phyloP scores from a whole-genome alignment of 1,140 invertebrate species.

The Camponotus vicinus region DNA sequence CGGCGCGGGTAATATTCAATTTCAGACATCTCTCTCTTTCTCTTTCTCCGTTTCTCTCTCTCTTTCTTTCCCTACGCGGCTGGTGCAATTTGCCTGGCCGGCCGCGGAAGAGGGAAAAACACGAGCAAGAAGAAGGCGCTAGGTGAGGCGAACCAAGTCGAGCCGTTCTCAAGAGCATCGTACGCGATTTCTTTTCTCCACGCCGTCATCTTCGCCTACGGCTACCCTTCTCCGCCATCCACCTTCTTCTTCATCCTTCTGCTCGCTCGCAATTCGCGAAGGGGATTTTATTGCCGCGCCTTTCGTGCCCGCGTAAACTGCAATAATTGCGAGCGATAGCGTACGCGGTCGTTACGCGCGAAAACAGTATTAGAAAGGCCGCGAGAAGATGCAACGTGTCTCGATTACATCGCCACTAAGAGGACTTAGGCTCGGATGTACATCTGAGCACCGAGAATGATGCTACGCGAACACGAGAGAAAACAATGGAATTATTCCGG shows the following conservation, averaged over 20 bases:
- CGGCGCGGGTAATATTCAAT: slow-evolving; percentile 74
- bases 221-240: neutral
- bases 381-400: slow-evolving; percentile 39
- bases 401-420: slow-evolving; percentile 2
- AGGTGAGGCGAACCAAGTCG: slow-evolving; percentile 54
- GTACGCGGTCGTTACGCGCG: slow-evolving; percentile 78
- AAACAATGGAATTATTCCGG: slow-evolving; percentile 75
- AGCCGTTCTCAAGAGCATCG: slow-evolving; percentile 50
- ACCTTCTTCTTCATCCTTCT: neutral
- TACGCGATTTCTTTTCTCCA: slow-evolving; percentile 50
- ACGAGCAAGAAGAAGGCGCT: slow-evolving; percentile 41
- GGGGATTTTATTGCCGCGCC: slow-evolving; percentile 61
- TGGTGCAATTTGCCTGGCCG: slow-evolving; percentile 69
- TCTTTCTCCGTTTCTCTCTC: too few species aligned
- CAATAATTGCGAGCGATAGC: slow-evolving; percentile 81
- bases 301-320: slow-evolving; percentile 77
- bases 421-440: neutral
- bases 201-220: slow-evolving; percentile 42
- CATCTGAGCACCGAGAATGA: neutral
- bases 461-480: slow-evolving; percentile 40
- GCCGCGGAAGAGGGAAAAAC: slow-evolving; percentile 59
- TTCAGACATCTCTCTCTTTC: slow-evolving; percentile 60
- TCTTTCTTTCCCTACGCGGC: slow-evolving; percentile 41
- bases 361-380: slow-evolving; percentile 75
- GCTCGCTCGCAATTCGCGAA: slow-evolving; percentile 51